A percentile compares a stretch with the other conserved stretches of the same genome.
phyloP scores from a whole-genome alignment of 2,888 invertebrate species.

The Panzeria rudis region DNA sequence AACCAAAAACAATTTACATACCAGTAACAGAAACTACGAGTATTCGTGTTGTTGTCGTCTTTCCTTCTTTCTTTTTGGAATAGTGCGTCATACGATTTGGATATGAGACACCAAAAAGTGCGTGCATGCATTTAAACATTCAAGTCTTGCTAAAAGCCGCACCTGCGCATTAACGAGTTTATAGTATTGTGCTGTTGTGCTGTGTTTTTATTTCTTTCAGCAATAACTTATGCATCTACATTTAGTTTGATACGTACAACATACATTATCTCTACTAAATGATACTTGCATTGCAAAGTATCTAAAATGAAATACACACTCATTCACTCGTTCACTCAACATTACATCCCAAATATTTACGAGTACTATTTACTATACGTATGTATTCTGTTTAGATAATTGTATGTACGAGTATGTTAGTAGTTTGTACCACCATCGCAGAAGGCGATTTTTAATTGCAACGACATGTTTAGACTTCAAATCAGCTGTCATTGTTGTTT shows the following conservation, averaged over 20 bases:
- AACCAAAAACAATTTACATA: constrained; percentile 62
- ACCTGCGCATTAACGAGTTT: constrained; percentile 66
- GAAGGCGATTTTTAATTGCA: constrained; percentile 82
- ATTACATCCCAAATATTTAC: constrained; percentile 38
- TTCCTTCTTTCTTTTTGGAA: constrained; percentile 21
- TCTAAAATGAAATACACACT: constrained; percentile 16
- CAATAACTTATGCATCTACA: constrained; percentile 63
- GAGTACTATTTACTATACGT: constrained; percentile 21
- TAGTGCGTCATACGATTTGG: constrained; percentile 64
- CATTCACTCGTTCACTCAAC: constrained; percentile 1
- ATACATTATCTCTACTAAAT: constrained; percentile 68
- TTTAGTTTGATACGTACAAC: constrained; percentile 57
- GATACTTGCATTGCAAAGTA: constrained; percentile 66
- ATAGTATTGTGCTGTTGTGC: constrained; percentile 8
- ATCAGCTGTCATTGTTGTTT: constrained; percentile 75
- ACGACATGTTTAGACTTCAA: constrained; percentile 80
- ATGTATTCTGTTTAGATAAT: constrained; percentile 36
- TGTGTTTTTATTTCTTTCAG: constrained; percentile 36
- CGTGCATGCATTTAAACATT: constrained; percentile 66
- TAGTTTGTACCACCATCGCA: constrained; percentile 75
- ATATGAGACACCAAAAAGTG: constrained; percentile 58
- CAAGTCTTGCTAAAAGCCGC: constrained; percentile 66
- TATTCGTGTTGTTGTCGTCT: constrained; percentile 25
- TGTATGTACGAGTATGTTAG: constrained; percentile 43
- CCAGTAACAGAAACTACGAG: constrained; percentile 31